These are phyloP conservation scores for Limenitis camilla DNA, from an alignment of 2,888 invertebrate species.

Conservation along the genomic window DNA sequence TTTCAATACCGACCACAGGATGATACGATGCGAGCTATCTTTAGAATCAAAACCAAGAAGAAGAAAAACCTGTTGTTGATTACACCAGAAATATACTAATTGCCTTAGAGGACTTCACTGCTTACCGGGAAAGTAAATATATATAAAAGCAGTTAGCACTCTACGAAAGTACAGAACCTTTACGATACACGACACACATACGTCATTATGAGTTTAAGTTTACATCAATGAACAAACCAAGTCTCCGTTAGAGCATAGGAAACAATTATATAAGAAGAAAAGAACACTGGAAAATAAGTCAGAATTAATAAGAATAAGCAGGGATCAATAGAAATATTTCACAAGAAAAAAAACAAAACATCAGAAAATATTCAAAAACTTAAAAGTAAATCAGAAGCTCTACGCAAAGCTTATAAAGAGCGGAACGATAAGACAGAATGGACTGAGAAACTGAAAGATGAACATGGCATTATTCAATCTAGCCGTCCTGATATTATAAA, in stretches of 20 bases:
- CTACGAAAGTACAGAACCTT: too few species aligned
- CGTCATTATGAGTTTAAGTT: too few species aligned
- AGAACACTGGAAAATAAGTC: slow-evolving; percentile 7
- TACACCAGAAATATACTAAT: too few species aligned
- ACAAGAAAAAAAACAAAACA: slow-evolving; percentile 5
- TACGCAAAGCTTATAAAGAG: slow-evolving; percentile 16
- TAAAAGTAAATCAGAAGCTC: slow-evolving; percentile 7
- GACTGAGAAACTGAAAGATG: slow-evolving; percentile 12
- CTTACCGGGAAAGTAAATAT: too few species aligned
- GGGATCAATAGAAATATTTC: slow-evolving; percentile 15
- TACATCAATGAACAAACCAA: too few species aligned
- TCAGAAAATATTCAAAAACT: slow-evolving; percentile 12
- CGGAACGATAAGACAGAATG: slow-evolving; percentile 11
- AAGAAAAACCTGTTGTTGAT: too few species aligned
- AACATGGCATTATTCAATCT: slow-evolving; percentile 6
- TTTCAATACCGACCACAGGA: too few species aligned
- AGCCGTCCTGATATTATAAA: slow-evolving; percentile 18
- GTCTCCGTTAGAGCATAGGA: neutral
- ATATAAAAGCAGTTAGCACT: too few species aligned
- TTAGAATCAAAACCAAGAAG: too few species aligned
- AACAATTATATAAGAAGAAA: slow-evolving; percentile 4
- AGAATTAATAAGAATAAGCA: slow-evolving; percentile 10
- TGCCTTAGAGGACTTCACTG: too few species aligned
- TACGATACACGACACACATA: too few species aligned
- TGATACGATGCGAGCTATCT: too few species aligned